phyloP scores from a whole-genome alignment of 2,888 invertebrate genomes.

The Linyphia triangularis region DNA sequence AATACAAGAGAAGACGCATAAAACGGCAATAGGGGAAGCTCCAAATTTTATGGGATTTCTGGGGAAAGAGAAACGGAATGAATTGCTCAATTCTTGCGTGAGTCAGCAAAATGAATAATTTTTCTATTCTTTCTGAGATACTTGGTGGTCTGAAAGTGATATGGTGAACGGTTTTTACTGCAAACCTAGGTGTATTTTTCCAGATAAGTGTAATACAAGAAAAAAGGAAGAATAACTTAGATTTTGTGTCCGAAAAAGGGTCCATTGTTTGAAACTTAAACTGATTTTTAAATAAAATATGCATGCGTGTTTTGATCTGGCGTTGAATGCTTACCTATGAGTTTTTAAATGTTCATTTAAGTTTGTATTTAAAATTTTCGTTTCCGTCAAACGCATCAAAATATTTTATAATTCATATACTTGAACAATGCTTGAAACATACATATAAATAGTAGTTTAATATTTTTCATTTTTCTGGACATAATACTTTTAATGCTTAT shows the following conservation, averaged over 20 bases:
- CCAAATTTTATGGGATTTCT: conserved; percentile 42
- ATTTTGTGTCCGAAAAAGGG: neutral
- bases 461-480: too few species aligned
- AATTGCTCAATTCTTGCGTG: conserved; percentile 61
- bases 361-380: neutral
- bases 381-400: too few species aligned
- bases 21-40: conserved; percentile 46
- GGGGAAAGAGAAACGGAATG: conserved; percentile 8
- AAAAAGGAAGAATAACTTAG: neutral
- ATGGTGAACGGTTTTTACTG: conserved; percentile 50
- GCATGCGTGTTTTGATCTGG: neutral
- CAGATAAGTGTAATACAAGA: conserved; percentile 10
- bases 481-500: too few species aligned
- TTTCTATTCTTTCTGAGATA: conserved; percentile 27
- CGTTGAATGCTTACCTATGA: conserved; percentile 6
- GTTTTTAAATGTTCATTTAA: neutral
- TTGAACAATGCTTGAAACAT: too few species aligned
- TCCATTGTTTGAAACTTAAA: conserved; percentile 6
- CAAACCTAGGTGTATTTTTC: neutral
- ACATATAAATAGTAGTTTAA: too few species aligned
- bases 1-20: conserved; percentile 42
- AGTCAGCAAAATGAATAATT: conserved; percentile 48
- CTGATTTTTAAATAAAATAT: neutral
- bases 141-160: neutral
- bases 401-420: too few species aligned